These are phyloP conservation scores for Morpho achilles DNA, from an alignment of 2,888 invertebrate genomes.

Conservation along the genomic window DNA sequence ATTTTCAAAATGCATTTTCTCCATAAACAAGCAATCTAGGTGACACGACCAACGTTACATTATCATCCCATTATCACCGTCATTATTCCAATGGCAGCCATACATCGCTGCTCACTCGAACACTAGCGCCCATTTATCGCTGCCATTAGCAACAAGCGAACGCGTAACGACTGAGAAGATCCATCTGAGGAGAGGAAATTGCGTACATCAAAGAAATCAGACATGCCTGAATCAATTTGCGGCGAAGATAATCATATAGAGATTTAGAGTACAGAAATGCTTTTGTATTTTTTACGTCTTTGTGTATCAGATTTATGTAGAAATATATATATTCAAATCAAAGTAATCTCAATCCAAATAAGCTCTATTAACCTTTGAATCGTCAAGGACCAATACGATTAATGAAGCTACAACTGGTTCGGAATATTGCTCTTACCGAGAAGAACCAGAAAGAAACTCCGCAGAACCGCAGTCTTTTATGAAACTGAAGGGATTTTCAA, in stretches of 20 bases:
- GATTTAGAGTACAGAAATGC: conserved; percentile 4
- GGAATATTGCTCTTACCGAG: no score
- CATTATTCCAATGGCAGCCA: conserved; percentile 52
- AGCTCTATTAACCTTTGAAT: no score
- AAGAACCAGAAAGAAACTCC: no score
- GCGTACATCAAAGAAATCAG: conserved; percentile 19
- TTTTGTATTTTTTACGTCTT: conserved; percentile 1
- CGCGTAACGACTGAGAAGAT: conserved; percentile 31
- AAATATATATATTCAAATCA: no score
- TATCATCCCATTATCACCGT: conserved; percentile 38
- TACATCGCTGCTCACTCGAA: conserved; percentile 45
- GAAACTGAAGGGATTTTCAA: no score
- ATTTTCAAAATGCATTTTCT: no score
- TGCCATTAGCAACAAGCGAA: conserved; percentile 50
- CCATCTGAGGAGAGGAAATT: conserved; percentile 24
- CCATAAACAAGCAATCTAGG: no score
- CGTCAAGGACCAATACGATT: no score
- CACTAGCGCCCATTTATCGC: conserved; percentile 43
- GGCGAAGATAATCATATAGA: conserved; percentile 17
- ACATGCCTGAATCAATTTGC: conserved; percentile 28
- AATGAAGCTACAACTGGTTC: no score
- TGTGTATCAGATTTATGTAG: neutral
- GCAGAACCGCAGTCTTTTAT: no score
- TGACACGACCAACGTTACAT: conserved; percentile 27
- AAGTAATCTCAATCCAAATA: no score